Conservation (phyloP, 2,888 invertebrate genomes). For the Erebia epiphron region DNA sequence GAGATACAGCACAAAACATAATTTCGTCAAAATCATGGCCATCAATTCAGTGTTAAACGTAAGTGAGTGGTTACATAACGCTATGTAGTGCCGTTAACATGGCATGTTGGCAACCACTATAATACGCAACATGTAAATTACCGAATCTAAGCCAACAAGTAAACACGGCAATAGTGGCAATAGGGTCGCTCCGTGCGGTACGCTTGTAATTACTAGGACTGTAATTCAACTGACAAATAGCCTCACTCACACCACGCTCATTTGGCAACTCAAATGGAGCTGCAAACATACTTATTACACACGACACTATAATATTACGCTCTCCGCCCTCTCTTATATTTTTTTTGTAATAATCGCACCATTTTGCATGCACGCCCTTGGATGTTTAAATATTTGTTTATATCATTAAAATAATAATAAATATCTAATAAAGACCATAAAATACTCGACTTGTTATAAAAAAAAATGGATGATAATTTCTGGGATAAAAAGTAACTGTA, state of each 20-base stretch:
- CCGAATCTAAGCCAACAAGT: conserved; percentile 46
- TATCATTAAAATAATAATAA: too few relatives aligned
- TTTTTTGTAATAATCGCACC: too few relatives aligned
- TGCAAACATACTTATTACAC: background rate
- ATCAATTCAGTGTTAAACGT: conserved; percentile 9
- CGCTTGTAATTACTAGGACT: conserved; percentile 20
- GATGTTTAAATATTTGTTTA: too few relatives aligned
- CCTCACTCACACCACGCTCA: conserved; percentile 8
- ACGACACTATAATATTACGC: background rate
- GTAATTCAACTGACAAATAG: conserved; percentile 22
- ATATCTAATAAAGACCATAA: too few relatives aligned
- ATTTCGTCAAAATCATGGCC: background rate
- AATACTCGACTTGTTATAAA: too few relatives aligned
- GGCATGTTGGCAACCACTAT: conserved; percentile 23
- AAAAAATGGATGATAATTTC: too few relatives aligned
- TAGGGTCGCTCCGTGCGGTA: conserved; percentile 29
- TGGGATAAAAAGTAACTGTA: too few relatives aligned
- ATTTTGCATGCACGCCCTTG: too few relatives aligned
- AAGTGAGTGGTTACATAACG: conserved; percentile 13
- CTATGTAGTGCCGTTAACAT: conserved; percentile 7
- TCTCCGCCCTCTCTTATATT: too few relatives aligned
- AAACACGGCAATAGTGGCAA: conserved; percentile 49
- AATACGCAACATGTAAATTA: conserved; percentile 50
- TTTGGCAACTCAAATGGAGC: background rate
- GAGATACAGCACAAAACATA: background rate